phyloP scores from a whole-genome alignment of 2,113 vertebrate genomes.

The Eclectus roratus region DNA sequence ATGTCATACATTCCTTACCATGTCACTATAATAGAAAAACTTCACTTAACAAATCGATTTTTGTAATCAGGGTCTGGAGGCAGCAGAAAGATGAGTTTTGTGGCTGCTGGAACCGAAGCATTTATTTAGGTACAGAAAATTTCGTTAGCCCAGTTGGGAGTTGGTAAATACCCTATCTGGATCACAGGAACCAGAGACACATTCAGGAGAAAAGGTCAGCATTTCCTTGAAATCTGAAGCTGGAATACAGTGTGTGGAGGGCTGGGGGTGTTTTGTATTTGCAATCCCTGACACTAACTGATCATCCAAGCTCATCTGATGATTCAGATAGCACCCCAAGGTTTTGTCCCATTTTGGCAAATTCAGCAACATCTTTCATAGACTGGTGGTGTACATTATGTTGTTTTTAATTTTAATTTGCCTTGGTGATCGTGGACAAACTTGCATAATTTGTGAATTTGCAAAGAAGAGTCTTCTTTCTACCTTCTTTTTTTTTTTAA shows the following conservation, averaged over 20 bases:
- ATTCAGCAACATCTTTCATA: not conserved
- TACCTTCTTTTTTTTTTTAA: not conserved
- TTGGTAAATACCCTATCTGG: not conserved
- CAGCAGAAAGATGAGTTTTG: not conserved
- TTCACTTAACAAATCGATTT: not conserved
- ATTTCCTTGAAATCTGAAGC: not conserved
- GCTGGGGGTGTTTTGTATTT: not conserved
- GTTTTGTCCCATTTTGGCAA: not conserved
- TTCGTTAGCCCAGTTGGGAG: not conserved
- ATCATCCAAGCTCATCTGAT: not conserved
- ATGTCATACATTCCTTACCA: not conserved
- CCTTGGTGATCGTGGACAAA: not conserved
- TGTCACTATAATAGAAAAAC: not conserved
- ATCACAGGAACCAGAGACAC: not conserved
- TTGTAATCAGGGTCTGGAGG: not conserved
- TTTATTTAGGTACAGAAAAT: not conserved
- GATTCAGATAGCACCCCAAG: not conserved
- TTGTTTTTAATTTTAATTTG: not conserved
- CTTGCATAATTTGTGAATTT: not conserved
- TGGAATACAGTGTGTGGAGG: not conserved
- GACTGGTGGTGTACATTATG: not conserved
- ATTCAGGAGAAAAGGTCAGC: not conserved
- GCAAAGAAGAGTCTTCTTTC: not conserved
- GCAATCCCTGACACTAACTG: not conserved
- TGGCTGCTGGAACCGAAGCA: not conserved